These are phyloP conservation scores for Sminthurinus aureus DNA, from an alignment of 2,888 invertebrate genomes.

Conservation along the genomic window DNA sequence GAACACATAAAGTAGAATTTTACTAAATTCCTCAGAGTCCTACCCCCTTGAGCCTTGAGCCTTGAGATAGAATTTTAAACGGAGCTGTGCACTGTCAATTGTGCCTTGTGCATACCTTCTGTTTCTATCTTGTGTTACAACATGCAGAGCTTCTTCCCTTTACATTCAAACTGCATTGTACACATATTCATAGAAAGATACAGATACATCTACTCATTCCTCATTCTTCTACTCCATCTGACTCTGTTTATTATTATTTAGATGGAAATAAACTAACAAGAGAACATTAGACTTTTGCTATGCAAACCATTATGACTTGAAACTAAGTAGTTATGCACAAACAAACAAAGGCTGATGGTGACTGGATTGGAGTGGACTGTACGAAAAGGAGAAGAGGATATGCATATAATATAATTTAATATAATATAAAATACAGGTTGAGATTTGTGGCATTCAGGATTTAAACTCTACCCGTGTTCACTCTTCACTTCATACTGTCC, in stretches of 20 bases:
- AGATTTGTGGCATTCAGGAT: background rate
- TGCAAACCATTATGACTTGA: background rate
- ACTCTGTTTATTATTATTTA: background rate
- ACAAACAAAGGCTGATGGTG: background rate
- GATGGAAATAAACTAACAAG: background rate
- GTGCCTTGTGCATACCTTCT: background rate
- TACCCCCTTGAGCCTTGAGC: background rate
- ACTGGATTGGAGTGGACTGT: too few relatives aligned
- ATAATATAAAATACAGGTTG: background rate
- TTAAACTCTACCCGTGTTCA: background rate
- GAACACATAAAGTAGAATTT: slow-evolving; percentile 2
- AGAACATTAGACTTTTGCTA: background rate
- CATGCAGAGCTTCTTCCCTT: background rate
- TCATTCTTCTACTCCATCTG: background rate
- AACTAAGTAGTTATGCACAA: slow-evolving; percentile 8
- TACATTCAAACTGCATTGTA: background rate
- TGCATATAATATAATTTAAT: too few relatives aligned
- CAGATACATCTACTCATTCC: background rate
- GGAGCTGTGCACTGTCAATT: background rate
- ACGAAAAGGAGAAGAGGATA: background rate
- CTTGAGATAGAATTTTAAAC: background rate
- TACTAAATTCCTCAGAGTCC: slow-evolving; percentile 11
- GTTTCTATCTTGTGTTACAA: background rate
- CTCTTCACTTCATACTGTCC: too few relatives aligned
- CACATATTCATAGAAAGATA: background rate